These are phyloP conservation scores for Serripes groenlandicus DNA, from an alignment of 2,888 invertebrate species.

Conservation along the genomic window DNA sequence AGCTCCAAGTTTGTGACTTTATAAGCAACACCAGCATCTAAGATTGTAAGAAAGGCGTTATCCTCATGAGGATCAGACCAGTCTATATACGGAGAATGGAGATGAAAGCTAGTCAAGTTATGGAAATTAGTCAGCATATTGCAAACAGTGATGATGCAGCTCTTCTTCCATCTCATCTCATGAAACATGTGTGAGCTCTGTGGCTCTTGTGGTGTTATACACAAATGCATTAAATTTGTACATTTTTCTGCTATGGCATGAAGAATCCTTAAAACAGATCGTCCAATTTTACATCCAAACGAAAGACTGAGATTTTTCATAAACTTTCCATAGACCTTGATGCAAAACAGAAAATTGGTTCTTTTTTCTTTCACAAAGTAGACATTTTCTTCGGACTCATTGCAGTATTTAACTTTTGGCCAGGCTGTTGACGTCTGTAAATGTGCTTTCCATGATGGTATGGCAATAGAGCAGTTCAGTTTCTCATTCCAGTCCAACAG, in stretches of 20 bases:
- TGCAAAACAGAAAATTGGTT: constrained; percentile 63
- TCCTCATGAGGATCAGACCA: constrained; percentile 64
- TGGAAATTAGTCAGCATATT: constrained; percentile 57
- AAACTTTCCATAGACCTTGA: constrained; percentile 71
- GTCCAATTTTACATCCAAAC: constrained; percentile 67
- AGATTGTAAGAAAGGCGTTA: constrained; percentile 56
- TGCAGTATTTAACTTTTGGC: constrained; percentile 63
- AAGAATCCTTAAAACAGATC: constrained; percentile 67
- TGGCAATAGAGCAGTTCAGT: constrained; percentile 48
- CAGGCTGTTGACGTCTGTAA: constrained; percentile 66
- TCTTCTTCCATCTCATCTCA: constrained; percentile 62
- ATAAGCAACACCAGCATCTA: constrained; percentile 44
- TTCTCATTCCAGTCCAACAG: constrained; percentile 73
- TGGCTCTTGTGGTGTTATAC: constrained; percentile 58
- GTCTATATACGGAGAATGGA: constrained; percentile 65
- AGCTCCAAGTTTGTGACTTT: constrained; percentile 71
- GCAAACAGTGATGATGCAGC: constrained; percentile 62
- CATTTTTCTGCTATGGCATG: constrained; percentile 69
- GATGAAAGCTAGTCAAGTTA: constrained; percentile 45
- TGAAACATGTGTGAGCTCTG: constrained; percentile 24
- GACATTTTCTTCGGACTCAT: constrained; percentile 71
- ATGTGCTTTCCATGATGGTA: constrained; percentile 62
- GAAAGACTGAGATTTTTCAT: constrained; percentile 66
- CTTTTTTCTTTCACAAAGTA: constrained; percentile 73
- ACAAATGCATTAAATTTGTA: constrained; percentile 61